Base-by-base conservation (phyloP, 2,797 vertebrate species). In the Gymnothorax reevesii region DNA sequence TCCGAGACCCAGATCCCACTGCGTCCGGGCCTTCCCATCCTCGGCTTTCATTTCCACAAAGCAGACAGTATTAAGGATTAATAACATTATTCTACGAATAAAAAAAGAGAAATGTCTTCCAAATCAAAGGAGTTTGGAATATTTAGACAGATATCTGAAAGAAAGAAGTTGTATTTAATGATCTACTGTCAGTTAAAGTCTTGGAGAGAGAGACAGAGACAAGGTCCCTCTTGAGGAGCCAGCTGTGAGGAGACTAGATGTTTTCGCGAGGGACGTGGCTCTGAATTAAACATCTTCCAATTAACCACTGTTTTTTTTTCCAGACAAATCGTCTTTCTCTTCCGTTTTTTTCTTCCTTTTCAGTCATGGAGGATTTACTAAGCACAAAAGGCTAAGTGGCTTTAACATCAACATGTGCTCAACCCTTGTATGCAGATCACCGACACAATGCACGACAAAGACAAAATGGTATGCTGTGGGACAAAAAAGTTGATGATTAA, bases 41-140 rank as follows among this genome's bases (percentile, higher is more conserved):
- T 66, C 60, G 42, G 69, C 73, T 89, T 77, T 87, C 57, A 57
- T 77, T 87, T 85, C 84, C 89, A 87, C 83, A 90, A 86, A 92
- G 64, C 89, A 90, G 91, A 87, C 79, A 62, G 49, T 87, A 87
- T 84, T 85, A 83, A 91, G 71, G 83, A 87, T 84, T 89, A 90
- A 90, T 82, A 87, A 87, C 86, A 85, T 89, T 93, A 87, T 90
- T 88, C 87, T 88, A 80, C 86, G 83, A 86, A 90, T 88, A 87
- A 88, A 84, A 84, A 9, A 80, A 2, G 88, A 92, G 90, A 89
- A 55, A 89, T 86, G 87, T 85, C 55, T 84, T 92, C 83, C 92
- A 89, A 92, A 88, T 83, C 80, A 82, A 89, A 52, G 86, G 86
- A 80, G 83, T 33, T 33, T 87, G 87, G 69, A 88, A 88, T 91